These are phyloP conservation scores for Hypena proboscidalis DNA, from an alignment of 2,888 invertebrate genomes.

Conservation along the genomic window DNA sequence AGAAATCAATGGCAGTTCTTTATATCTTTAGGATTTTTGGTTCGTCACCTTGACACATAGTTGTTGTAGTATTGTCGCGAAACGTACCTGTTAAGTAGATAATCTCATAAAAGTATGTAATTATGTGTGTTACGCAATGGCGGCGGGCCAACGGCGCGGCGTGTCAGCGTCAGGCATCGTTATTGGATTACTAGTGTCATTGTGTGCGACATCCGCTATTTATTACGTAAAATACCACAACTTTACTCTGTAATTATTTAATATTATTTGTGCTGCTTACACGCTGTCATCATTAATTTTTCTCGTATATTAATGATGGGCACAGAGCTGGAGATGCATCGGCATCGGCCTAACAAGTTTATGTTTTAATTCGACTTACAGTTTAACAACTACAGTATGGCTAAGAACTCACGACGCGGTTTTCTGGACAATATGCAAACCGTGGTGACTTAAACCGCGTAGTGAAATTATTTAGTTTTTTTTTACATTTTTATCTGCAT, in stretches of 20 bases:
- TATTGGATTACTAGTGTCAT: slow-evolving; percentile 59
- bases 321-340: too few relatives aligned
- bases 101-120: slow-evolving; percentile 53
- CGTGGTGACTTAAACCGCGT: too few relatives aligned
- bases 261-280: neutral
- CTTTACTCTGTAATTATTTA: slow-evolving; percentile 28
- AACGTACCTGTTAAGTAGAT: slow-evolving; percentile 38
- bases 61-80: slow-evolving; percentile 14
- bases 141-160: slow-evolving; percentile 16
- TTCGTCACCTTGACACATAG: slow-evolving; percentile 36
- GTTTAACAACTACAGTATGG: too few relatives aligned
- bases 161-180: slow-evolving; percentile 42
- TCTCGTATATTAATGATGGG: too few relatives aligned
- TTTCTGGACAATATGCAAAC: too few relatives aligned
- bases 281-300: too few relatives aligned
- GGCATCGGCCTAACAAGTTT: too few relatives aligned
- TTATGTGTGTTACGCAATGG: slow-evolving; percentile 50
- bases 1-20: slow-evolving; percentile 16
- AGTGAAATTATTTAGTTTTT: too few relatives aligned
- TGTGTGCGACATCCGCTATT: slow-evolving; percentile 42
- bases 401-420: too few relatives aligned
- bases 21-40: slow-evolving; percentile 14
- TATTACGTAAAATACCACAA: slow-evolving; percentile 39
- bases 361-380: too few relatives aligned
- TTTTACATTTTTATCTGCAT: too few relatives aligned